Evolutionary conservation across 1,140 invertebrate species (phyloP).

Genomic region (Dufourea novaeangliae): DNA sequence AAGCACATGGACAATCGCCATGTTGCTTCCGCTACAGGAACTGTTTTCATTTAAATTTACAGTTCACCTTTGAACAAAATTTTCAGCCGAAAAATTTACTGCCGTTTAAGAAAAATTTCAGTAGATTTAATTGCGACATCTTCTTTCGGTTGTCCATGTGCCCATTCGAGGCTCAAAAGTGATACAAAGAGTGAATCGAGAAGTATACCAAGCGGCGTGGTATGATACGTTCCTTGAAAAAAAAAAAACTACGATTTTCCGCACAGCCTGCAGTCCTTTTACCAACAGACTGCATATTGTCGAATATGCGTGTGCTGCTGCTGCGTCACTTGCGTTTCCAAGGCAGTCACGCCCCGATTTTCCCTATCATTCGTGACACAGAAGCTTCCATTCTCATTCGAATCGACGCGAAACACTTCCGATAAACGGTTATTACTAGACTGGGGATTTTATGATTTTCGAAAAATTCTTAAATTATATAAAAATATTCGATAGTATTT

Average conservation of each 20-base stretch:
- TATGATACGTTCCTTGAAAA: conserved; percentile 37
- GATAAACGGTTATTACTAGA: neutral
- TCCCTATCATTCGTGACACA: conserved; percentile 25
- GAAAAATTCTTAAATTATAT: no score
- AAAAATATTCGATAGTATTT: no score
- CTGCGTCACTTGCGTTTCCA: conserved; percentile 24
- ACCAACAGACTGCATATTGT: conserved; percentile 45
- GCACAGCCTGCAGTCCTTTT: conserved; percentile 42
- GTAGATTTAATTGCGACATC: no score
- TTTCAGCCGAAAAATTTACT: no score
- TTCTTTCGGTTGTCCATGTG: no score
- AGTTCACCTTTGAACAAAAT: neutral
- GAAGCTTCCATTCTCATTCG: conserved; percentile 5
- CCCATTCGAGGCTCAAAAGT: no score
- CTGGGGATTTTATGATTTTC: no score
- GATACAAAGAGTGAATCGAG: neutral
- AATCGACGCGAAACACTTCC: neutral
- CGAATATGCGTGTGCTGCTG: conserved; percentile 46
- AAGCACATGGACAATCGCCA: neutral
- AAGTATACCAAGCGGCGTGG: conserved; percentile 13
- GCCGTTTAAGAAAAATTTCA: no score
- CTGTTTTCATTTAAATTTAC: no score
- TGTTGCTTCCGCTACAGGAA: neutral
- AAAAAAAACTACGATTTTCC: conserved; percentile 14
- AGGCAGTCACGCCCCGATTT: conserved; percentile 10